Percentiles rank a stretch among this genome's conserved stretches.
These are phyloP conservation scores for Xiphorhynchus erythropygius DNA, from an alignment of 2,797 vertebrate genomes.

Conservation along the genomic window DNA sequence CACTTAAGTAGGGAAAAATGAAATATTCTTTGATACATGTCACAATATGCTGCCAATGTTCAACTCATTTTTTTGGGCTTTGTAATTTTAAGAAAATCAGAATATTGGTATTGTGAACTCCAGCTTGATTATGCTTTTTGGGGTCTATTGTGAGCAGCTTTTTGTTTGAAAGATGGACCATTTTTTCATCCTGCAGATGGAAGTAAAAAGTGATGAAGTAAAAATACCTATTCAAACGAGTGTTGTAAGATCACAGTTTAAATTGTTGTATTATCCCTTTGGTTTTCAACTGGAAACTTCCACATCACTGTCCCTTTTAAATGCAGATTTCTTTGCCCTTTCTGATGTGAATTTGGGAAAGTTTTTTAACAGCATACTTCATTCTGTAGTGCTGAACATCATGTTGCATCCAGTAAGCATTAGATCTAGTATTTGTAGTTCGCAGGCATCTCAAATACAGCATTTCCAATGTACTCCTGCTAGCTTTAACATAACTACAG, in stretches of 20 bases:
- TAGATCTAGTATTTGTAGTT: constrained; percentile 41
- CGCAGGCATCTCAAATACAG: constrained; percentile 38
- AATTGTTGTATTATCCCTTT: constrained; percentile 1
- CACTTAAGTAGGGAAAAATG: not conserved
- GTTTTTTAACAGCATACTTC: not conserved
- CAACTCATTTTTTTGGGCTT: constrained; percentile 20
- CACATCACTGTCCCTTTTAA: constrained; percentile 9
- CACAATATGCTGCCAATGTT: constrained; percentile 54
- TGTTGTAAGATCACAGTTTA: constrained; percentile 27
- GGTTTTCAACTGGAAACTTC: constrained; percentile 32
- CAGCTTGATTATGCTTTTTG: constrained; percentile 49
- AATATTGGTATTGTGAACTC: not conserved
- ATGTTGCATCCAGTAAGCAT: constrained; percentile 51
- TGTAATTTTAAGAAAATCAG: constrained; percentile 27
- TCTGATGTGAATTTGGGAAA: constrained; percentile 23
- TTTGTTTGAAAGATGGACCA: not conserved
- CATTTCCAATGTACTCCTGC: constrained; percentile 39
- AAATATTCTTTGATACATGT: constrained; percentile 18
- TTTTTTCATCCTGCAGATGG: constrained; percentile 27
- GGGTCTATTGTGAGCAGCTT: constrained; percentile 19
- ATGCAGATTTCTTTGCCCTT: constrained; percentile 40
- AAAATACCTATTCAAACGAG: constrained; percentile 19
- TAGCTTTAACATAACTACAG: constrained; percentile 54
- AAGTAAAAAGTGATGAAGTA: not conserved
- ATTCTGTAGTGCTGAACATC: constrained; percentile 28